phyloP scores from a whole-genome alignment of 2,888 invertebrate genomes.

The Tanypteryx hageni region DNA sequence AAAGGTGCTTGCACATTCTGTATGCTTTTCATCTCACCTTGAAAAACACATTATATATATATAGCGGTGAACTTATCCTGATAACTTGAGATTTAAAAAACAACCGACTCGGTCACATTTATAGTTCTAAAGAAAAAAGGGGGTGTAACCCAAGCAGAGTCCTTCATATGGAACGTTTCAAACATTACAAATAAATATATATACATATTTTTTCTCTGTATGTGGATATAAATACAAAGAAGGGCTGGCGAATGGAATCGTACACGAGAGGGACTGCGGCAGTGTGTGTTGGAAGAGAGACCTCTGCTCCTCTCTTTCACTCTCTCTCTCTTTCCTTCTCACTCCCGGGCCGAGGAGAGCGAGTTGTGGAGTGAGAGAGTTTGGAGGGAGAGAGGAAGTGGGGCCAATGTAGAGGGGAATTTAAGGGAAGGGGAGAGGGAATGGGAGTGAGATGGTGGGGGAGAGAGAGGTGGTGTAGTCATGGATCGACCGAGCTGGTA shows the following conservation, averaged over 20 bases:
- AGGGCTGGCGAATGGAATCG: neutral
- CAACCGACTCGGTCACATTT: too few relatives aligned
- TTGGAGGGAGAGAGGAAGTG: neutral
- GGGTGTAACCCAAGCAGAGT: neutral
- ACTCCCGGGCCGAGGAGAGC: conserved; percentile 14
- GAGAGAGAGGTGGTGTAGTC: neutral
- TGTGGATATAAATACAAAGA: too few relatives aligned
- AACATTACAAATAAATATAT: neutral
- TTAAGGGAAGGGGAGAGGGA: neutral
- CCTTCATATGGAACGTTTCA: neutral
- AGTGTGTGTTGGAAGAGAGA: neutral
- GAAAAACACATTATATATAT: too few relatives aligned
- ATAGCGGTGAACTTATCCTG: too few relatives aligned
- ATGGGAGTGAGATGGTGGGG: neutral
- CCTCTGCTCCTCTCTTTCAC: neutral
- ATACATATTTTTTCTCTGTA: too few relatives aligned
- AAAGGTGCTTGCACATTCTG: too few relatives aligned
- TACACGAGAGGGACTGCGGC: neutral
- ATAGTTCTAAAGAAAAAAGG: too few relatives aligned
- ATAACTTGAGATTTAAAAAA: too few relatives aligned
- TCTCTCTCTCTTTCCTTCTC: neutral
- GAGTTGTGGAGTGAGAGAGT: neutral
- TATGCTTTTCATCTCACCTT: too few relatives aligned
- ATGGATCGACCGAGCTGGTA: conserved; percentile 9
- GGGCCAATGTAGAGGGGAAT: neutral